Percentiles rank a stretch among this genome's conserved stretches.
phyloP scores from a whole-genome alignment of 2,797 vertebrate genomes.

The Silurus lanzhouensis region DNA sequence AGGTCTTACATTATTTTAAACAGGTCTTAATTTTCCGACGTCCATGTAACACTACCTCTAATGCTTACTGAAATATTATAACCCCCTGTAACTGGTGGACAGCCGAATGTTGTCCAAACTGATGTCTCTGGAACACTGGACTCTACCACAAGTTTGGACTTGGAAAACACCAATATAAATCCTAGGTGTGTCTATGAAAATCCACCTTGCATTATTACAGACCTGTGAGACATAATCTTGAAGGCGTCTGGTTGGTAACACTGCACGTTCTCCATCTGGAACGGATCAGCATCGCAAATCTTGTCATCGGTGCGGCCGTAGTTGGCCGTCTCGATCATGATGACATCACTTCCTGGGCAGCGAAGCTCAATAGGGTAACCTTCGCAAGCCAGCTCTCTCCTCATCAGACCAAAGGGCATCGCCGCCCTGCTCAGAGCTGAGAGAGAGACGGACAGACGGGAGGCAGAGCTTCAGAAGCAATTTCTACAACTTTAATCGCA shows the following conservation, averaged over 20 bases:
- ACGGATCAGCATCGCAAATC: conserved; percentile 89
- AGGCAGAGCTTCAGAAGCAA: background rate
- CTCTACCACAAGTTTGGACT: background rate
- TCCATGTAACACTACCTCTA: too few species aligned
- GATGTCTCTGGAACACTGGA: background rate
- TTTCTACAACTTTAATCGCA: background rate
- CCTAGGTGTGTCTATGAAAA: background rate
- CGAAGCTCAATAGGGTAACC: conserved; percentile 88
- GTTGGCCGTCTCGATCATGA: conserved; percentile 91
- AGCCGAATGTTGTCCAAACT: background rate
- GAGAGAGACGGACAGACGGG: background rate
- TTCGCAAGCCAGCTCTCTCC: conserved; percentile 87
- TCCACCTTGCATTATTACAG: background rate
- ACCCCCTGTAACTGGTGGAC: background rate
- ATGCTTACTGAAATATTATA: too few species aligned
- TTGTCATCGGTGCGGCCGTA: conserved; percentile 91
- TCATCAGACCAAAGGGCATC: conserved; percentile 86
- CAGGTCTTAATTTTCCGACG: too few species aligned
- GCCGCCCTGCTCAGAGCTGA: conserved; percentile 85
- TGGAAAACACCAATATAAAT: background rate
- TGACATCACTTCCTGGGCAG: conserved; percentile 89
- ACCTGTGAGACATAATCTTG: conserved; percentile 93
- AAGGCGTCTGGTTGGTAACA: conserved; percentile 89
- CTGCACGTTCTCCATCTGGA: conserved; percentile 93
- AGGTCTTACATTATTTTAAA: too few species aligned